Evolutionary conservation across 2,888 invertebrate genomes (phyloP), one percentile per base, ranked within the genome.

Genomic region (Chironomus tentans): DNA sequence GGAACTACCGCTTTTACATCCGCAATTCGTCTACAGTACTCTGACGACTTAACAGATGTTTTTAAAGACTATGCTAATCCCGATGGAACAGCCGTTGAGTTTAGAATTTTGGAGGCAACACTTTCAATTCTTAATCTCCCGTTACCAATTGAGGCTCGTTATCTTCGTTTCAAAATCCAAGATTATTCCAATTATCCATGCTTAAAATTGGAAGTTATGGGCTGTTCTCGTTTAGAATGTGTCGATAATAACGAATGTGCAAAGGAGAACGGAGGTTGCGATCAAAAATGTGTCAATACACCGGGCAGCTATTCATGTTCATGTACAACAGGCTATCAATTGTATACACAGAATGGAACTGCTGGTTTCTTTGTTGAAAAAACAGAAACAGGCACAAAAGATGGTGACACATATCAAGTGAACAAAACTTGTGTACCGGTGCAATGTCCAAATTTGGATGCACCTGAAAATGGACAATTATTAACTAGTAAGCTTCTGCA

Each of bases 341-440:
- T 98, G 13, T 97, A 95, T 83, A 88, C 89, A 3, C 84, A 87
- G 13, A 95, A 97, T 81, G 97, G 97, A 6, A 97, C 97, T 0
- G 94, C 96, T 77, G 96, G 95, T 13, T 95, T 91, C 81, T 81
- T 85, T 70, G 88, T 98, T 74, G 93, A 93, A 80, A 85, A 86
- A 76, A 90, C 90, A 0, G 98, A 98, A 85, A 91, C 90, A 75
- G 98, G 98, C 4, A 87, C 91, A 78, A 87, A 93, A 77, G 94
- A 96, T 80, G 95, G 95, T 0, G 97, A 98, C 81, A 88, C 91
- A 1, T 93, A 92, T 82, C 92, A 94, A 82, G 88, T 91, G 79
- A 97, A 97, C 82, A 97, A 98, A 85, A 94, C 97, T 46, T 98
- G 97, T 83, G 97, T 97, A 12, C 94, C 95, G 0, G 88, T 95